Evolutionary conservation across 1,140 invertebrate species (phyloP).

Genomic region (Trigoniulus corallinus): DNA sequence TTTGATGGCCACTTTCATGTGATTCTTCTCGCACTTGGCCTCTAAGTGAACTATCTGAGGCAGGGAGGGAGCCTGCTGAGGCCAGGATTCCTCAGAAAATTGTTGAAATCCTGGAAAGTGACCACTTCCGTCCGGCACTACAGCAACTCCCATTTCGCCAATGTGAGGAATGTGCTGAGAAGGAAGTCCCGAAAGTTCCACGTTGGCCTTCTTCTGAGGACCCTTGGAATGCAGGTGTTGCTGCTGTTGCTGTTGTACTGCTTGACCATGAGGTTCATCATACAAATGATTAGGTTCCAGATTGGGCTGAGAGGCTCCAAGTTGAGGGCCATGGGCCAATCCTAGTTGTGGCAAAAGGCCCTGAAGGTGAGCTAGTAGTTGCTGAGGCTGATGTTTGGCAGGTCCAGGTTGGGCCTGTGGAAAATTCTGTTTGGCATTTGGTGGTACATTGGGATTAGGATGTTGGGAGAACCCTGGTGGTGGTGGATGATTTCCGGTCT

Average conservation of each 20-base stretch:
- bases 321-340: conserved; percentile 5
- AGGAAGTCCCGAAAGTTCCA: not conserved
- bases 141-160: not conserved
- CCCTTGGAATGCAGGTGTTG: conserved; percentile 4
- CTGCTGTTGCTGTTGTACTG: not conserved
- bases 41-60: conserved; percentile 16
- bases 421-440: not conserved
- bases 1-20: conserved; percentile 86
- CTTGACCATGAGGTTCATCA: not conserved
- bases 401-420: not conserved
- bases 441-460: conserved; percentile 4
- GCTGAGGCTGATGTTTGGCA: too few relatives aligned
- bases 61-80: conserved; percentile 13
- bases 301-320: not conserved
- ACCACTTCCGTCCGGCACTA: not conserved
- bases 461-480: conserved; percentile 7
- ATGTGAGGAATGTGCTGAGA: not conserved
- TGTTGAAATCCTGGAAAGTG: not conserved
- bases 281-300: not conserved
- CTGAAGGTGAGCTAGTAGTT: not conserved
- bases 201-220: not conserved
- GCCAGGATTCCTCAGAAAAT: conserved; percentile 6
- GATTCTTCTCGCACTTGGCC: conserved; percentile 65
- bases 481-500: not conserved
- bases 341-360: conserved; percentile 5